Percentiles rank a stretch among this genome's conserved stretches.
These are phyloP conservation scores for Sphecodes monilicornis DNA, from an alignment of 2,888 invertebrate species.

Conservation along the genomic window DNA sequence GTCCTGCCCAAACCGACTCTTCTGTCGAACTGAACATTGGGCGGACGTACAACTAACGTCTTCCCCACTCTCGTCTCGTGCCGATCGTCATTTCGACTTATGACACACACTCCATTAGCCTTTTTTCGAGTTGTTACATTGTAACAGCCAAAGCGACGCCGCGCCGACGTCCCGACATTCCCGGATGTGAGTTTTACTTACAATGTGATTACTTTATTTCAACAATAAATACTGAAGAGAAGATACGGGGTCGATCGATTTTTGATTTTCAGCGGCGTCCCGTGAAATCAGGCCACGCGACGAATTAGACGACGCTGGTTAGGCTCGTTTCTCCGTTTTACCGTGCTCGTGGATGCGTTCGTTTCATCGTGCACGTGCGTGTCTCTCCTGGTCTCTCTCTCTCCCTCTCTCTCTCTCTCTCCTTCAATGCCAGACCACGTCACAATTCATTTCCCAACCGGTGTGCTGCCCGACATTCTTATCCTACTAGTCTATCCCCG, in stretches of 20 bases:
- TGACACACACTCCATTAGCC: too few species aligned
- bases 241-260: neutral
- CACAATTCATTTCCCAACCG: constrained; percentile 72
- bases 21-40: too few species aligned
- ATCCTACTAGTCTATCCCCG: constrained; percentile 55
- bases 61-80: too few species aligned
- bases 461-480: constrained; percentile 68
- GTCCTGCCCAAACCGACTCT: too few species aligned
- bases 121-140: too few species aligned
- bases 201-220: too few species aligned
- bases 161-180: too few species aligned
- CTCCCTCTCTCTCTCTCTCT: constrained; percentile 38
- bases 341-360: constrained; percentile 19
- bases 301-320: constrained; percentile 57
- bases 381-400: neutral
- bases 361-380: constrained; percentile 17
- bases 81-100: too few species aligned
- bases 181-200: too few species aligned
- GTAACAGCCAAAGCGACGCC: too few species aligned
- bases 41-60: too few species aligned
- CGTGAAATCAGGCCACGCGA: constrained; percentile 66
- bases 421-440: constrained; percentile 60
- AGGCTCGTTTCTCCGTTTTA: constrained; percentile 14
- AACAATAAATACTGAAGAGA: neutral
- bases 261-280: neutral